These are phyloP conservation scores for Zootoca vivipara DNA, from an alignment of 2,113 vertebrate species.

Conservation along the genomic window DNA sequence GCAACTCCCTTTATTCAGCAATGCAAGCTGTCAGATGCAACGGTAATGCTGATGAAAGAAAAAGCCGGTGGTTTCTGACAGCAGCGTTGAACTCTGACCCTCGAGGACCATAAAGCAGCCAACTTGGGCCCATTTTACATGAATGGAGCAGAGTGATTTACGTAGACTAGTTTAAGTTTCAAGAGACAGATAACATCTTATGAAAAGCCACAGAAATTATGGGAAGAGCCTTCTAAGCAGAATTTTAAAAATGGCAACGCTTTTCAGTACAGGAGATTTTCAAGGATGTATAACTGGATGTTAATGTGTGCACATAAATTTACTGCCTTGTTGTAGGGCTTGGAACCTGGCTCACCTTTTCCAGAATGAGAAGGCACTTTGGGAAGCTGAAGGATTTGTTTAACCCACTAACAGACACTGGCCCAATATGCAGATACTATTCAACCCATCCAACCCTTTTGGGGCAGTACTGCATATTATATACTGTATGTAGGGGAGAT, in stretches of 20 bases:
- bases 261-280: constrained; percentile 12
- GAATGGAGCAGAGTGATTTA: constrained; percentile 48
- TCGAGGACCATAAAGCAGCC: constrained; percentile 53
- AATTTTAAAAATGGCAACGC: constrained; percentile 27
- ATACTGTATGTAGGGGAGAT: background rate
- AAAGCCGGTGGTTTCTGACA: constrained; percentile 48
- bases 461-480: background rate
- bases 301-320: constrained; percentile 16
- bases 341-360: constrained; percentile 20
- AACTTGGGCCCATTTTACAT: constrained; percentile 55
- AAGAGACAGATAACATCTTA: constrained; percentile 35
- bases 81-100: constrained; percentile 49
- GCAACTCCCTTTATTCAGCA: constrained; percentile 7
- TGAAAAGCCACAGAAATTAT: constrained; percentile 35
- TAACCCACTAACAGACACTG: background rate
- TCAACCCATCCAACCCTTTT: background rate
- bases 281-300: constrained; percentile 27
- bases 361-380: background rate
- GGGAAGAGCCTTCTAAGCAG: constrained; percentile 26
- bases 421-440: background rate
- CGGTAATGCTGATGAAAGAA: constrained; percentile 43
- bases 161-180: constrained; percentile 35
- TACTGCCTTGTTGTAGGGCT: background rate
- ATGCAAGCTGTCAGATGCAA: constrained; percentile 23
- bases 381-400: constrained; percentile 1